Evolutionary conservation across 2,113 vertebrate species (phyloP).

Genomic region (Sinocyclocheilus anophthalmus): DNA sequence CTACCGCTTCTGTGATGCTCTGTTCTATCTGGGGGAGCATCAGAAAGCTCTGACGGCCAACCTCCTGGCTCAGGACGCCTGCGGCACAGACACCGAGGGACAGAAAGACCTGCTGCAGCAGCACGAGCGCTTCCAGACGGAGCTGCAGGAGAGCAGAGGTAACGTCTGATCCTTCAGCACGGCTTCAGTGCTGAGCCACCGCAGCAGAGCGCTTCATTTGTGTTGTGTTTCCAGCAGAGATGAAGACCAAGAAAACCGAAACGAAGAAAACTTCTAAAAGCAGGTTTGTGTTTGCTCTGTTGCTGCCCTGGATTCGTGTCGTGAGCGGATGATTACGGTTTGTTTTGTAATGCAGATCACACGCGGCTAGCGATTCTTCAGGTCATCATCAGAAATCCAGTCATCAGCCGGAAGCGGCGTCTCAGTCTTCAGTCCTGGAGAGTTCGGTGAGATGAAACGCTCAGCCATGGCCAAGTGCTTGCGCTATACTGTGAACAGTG

Average conservation of each 20-base stretch:
- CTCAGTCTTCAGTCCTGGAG: neutral
- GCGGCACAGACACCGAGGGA: slow-evolving; percentile 72
- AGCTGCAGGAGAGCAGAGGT: slow-evolving; percentile 69
- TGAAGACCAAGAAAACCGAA: slow-evolving; percentile 15
- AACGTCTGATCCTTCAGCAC: slow-evolving; percentile 23
- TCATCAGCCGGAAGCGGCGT: neutral
- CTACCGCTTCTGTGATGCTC: slow-evolving; percentile 89
- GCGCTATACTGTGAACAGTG: no score
- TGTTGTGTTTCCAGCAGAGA: slow-evolving; percentile 25
- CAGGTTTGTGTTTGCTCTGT: neutral
- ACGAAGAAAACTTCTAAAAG: neutral
- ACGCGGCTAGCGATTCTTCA: neutral
- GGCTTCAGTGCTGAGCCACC: neutral
- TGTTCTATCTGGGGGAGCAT: slow-evolving; percentile 78
- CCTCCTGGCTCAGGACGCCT: slow-evolving; percentile 75
- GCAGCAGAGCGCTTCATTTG: neutral
- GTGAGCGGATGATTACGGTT: neutral
- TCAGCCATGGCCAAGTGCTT: neutral
- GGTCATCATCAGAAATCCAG: neutral
- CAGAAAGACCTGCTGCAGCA: slow-evolving; percentile 82
- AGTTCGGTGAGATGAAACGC: neutral
- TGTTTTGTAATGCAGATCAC: neutral
- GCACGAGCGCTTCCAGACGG: slow-evolving; percentile 66
- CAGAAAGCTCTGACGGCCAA: slow-evolving; percentile 82
- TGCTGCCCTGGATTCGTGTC: neutral